phyloP scores from a whole-genome alignment of 2,888 invertebrate genomes.

The Oegoconia quadripuncta region DNA sequence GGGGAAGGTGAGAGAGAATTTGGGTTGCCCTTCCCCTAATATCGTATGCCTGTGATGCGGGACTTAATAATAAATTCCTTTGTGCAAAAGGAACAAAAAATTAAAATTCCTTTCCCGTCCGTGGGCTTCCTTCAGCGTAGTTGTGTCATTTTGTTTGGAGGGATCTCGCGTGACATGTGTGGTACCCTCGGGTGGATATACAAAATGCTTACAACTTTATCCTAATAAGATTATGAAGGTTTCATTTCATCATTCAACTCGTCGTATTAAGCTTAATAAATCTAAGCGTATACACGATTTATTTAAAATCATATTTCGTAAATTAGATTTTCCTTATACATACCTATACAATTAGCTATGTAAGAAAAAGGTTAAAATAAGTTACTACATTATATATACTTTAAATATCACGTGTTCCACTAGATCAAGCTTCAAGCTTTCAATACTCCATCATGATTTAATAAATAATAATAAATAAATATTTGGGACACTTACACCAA shows the following conservation, averaged over 20 bases:
- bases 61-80: slow-evolving; percentile 71
- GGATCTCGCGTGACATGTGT: slow-evolving; percentile 57
- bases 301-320: no score
- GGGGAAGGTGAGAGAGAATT: slow-evolving; percentile 46
- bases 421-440: no score
- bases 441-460: no score
- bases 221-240: slow-evolving; percentile 9
- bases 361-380: no score
- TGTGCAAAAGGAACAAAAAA: slow-evolving; percentile 66
- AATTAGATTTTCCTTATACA: no score
- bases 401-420: no score
- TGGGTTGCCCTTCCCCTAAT: slow-evolving; percentile 50
- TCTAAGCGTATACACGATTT: no score
- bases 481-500: no score
- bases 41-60: slow-evolving; percentile 58
- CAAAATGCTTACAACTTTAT: slow-evolving; percentile 15
- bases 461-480: no score
- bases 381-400: no score
- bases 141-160: slow-evolving; percentile 63
- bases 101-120: slow-evolving; percentile 67
- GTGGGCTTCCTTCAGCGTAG: slow-evolving; percentile 50
- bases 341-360: no score
- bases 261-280: slow-evolving; percentile 2
- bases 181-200: slow-evolving; percentile 38
- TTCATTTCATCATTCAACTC: slow-evolving; percentile 3